Evolutionary conservation across 2,797 vertebrate genomes (phyloP), one percentile per base, ranked within the genome.

Genomic region (Eupleurogrammus muticus): DNA sequence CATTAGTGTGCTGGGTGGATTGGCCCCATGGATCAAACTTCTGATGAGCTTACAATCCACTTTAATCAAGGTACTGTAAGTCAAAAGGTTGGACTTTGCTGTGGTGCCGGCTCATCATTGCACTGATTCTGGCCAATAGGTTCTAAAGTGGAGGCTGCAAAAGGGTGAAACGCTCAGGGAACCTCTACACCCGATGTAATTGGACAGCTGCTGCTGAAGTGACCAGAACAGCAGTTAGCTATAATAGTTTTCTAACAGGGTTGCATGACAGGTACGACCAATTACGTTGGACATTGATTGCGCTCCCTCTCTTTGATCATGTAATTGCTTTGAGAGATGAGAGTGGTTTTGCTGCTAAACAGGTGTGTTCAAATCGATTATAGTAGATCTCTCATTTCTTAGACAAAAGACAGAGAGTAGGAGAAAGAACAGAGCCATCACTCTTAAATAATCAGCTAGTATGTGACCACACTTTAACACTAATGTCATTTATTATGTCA

Each of bases 271-370:
- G 85, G 79, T 86, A 83, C 82, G 85, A 87, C 70, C 84, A 90
- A 92, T 93, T 91, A 88, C 88, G 90, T 76, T 80, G 75, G 82
- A 89, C 89, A 92, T 91, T 89, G 90, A 93, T 92, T 88, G 83
- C 2, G 35, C 82, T 69, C 63, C 46, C 75, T 66, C 62, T 83
- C 89, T 92, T 86, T 91, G 82, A 93, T 91, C 78, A 73, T 80
- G 89, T 92, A 91, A 93, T 90, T 87, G 89, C 86, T 86, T 75
- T 50, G 85, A 81, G 84, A 83, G 84, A 79, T 64, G 83, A 83
- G 71, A 77, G 82, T 23, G 49, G 16, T 71, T 85, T 66, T 85
- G 78, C 66, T 60, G 78, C 79, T 73, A 79, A 88, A 86, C 79
- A 86, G 82, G 83, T 88, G 80, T 80, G 83, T 73, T 87, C 46